These are phyloP conservation scores for Lysandra coridon DNA, from an alignment of 2,888 invertebrate species.

Conservation along the genomic window DNA sequence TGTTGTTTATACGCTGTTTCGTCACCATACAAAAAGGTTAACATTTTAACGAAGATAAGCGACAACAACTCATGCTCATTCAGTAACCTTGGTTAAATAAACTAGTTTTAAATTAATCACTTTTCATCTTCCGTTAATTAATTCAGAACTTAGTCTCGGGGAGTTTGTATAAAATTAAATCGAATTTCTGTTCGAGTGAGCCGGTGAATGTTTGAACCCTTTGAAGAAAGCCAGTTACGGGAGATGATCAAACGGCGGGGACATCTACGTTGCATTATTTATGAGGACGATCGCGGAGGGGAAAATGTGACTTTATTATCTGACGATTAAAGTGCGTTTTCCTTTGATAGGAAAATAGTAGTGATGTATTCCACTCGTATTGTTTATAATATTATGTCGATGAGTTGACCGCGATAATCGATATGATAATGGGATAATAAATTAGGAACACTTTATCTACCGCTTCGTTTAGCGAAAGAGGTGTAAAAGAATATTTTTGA, in stretches of 20 bases:
- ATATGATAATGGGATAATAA: too few relatives aligned
- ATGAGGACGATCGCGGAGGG: constrained; percentile 26
- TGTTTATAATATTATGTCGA: background rate
- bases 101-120: constrained; percentile 22
- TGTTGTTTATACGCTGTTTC: too few relatives aligned
- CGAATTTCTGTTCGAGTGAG: constrained; percentile 64
- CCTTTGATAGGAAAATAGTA: background rate
- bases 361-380: background rate
- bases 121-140: constrained; percentile 19
- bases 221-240: constrained; percentile 42
- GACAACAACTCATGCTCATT: too few relatives aligned
- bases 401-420: background rate
- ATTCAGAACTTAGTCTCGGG: constrained; percentile 30
- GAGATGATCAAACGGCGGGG: constrained; percentile 32
- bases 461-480: too few relatives aligned
- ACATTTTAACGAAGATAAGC: too few relatives aligned
- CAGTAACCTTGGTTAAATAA: background rate
- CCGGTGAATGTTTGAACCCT: constrained; percentile 60
- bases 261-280: constrained; percentile 33
- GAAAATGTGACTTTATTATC: constrained; percentile 34
- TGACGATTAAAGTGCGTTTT: background rate
- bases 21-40: too few relatives aligned
- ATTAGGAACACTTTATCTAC: too few relatives aligned
- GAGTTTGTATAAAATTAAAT: constrained; percentile 56
- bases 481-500: too few relatives aligned